A percentile compares a stretch with the other conserved stretches of the same genome.
Conservation (phyloP, 2,797 vertebrate species). For the Tachyglossus aculeatus region DNA sequence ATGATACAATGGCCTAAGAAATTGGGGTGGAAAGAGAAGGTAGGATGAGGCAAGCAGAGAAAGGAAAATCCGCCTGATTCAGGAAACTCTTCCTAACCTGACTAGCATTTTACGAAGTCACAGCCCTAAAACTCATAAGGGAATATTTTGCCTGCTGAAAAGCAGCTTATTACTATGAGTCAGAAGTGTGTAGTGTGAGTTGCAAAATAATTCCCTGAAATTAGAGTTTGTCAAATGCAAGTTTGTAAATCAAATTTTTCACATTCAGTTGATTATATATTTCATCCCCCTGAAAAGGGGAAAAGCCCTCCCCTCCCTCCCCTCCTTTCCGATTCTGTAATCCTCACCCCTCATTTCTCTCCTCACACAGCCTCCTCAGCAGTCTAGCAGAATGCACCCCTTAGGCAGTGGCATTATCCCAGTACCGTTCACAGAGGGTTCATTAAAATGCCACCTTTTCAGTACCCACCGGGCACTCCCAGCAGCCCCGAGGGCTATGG, state of each 20-base stretch:
- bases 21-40: neutral
- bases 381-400: neutral
- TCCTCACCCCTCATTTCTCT: constrained; percentile 35
- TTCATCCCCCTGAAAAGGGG: constrained; percentile 64
- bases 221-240: constrained; percentile 64
- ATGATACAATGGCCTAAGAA: accelerated
- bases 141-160: constrained; percentile 59
- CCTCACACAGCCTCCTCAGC: constrained; percentile 1
- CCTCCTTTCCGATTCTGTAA: constrained; percentile 44
- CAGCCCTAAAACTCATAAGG: constrained; percentile 21
- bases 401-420: constrained; percentile 16
- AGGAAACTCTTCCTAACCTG: neutral
- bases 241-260: constrained; percentile 47
- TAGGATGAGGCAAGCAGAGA: accelerated
- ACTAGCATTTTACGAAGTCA: constrained; percentile 19
- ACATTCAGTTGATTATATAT: constrained; percentile 59
- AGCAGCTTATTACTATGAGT: constrained; percentile 60
- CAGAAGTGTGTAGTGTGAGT: constrained; percentile 59
- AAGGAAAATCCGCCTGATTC: no score
- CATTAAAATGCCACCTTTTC: constrained; percentile 36
- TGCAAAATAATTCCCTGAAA: constrained; percentile 71
- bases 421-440: constrained; percentile 16
- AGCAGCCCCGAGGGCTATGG: constrained; percentile 39
- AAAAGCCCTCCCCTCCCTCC: constrained; percentile 58
- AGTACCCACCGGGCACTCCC: constrained; percentile 7